Percentiles rank a stretch among this genome's conserved stretches.
Evolutionary conservation across 35 echinoderm and acorn worm species (phyloP).

Genomic region (Holothuria glaberrima): DNA sequence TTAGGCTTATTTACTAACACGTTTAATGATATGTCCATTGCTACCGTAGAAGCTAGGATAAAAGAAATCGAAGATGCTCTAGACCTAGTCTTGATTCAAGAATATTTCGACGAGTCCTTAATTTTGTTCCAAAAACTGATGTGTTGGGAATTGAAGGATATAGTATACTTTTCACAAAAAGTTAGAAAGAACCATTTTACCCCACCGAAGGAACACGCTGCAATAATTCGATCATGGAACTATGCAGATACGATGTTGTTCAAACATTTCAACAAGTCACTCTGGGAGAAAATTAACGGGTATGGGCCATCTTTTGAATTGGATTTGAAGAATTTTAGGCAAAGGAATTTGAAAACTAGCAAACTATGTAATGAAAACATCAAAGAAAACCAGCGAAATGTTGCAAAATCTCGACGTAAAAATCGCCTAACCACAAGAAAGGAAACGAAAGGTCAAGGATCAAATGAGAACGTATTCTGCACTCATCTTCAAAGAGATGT

Average conservation of each 20-base stretch:
- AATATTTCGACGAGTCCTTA: constrained; percentile 69
- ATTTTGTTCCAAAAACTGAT: constrained; percentile 50
- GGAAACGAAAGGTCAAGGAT: no score
- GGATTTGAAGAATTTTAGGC: constrained; percentile 38
- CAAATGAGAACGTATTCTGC: no score
- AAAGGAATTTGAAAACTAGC: neutral
- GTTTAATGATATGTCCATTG: neutral
- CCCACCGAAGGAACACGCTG: neutral
- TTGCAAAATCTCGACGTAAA: no score
- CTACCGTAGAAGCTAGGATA: neutral
- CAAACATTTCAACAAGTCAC: constrained; percentile 41
- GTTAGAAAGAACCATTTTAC: neutral
- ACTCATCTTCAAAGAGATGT: no score
- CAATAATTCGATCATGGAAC: constrained; percentile 43
- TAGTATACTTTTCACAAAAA: constrained; percentile 40
- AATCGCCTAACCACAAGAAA: no score
- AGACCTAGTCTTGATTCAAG: constrained; percentile 54
- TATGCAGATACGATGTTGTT: neutral
- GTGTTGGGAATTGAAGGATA: constrained; percentile 63
- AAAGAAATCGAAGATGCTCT: constrained; percentile 10
- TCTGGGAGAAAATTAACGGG: neutral
- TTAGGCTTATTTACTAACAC: constrained; percentile 4
- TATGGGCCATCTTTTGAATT: constrained; percentile 17
- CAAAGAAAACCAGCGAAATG: no score
- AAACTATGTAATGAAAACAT: no score